phyloP scores from a whole-genome alignment of 1,140 invertebrate genomes.

The Teleopsis dalmanni region DNA sequence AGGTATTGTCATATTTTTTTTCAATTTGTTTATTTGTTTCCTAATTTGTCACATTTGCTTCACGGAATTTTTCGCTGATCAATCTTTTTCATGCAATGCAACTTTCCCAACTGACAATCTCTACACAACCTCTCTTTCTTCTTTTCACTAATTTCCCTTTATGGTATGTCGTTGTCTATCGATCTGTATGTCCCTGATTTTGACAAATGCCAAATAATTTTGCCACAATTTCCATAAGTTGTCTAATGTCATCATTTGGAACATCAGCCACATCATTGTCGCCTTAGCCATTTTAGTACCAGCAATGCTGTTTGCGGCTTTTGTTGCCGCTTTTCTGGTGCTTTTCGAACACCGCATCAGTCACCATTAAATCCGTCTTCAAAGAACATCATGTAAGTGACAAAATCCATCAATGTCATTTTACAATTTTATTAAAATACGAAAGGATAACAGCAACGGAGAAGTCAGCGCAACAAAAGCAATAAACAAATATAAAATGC shows the following conservation, averaged over 20 bases:
- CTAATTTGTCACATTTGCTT: too few species aligned
- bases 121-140: too few species aligned
- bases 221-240: conserved; percentile 4
- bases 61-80: too few species aligned
- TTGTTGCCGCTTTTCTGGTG: background rate
- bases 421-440: conserved; percentile 7
- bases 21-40: too few species aligned
- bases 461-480: background rate
- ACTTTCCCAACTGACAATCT: too few species aligned
- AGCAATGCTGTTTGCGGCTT: background rate
- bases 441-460: background rate
- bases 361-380: conserved; percentile 3
- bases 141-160: too few species aligned
- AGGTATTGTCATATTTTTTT: too few species aligned
- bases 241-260: conserved; percentile 1
- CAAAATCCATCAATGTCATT: conserved; percentile 10
- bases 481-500: background rate
- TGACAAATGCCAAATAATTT: conserved; percentile 6
- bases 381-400: conserved; percentile 3
- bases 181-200: too few species aligned
- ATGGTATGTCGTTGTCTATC: too few species aligned
- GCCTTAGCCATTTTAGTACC: background rate
- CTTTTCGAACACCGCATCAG: background rate
- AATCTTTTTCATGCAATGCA: too few species aligned
- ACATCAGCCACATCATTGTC: background rate